Conservation (phyloP, 2,888 invertebrate species). For the Ormyrus thymus region DNA sequence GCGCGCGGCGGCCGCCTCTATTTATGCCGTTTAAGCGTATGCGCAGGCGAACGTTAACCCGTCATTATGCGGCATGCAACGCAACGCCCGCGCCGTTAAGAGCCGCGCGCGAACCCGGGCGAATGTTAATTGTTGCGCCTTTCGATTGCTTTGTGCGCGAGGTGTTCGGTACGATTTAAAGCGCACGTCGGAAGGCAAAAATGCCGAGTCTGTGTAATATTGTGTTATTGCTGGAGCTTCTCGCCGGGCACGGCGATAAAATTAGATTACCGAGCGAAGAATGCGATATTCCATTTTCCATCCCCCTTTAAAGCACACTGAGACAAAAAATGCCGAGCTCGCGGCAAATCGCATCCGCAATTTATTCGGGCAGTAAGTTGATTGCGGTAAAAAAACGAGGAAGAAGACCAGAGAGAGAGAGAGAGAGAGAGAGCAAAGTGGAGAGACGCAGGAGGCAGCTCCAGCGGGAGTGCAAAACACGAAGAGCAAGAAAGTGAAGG, state of each 20-base stretch:
- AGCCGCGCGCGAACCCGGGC: too few relatives aligned
- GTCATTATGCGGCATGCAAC: too few relatives aligned
- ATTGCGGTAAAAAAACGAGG: conserved; percentile 42
- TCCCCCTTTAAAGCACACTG: conserved; percentile 32
- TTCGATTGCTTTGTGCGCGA: too few relatives aligned
- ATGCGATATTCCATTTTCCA: conserved; percentile 51
- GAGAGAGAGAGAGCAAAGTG: conserved; percentile 3
- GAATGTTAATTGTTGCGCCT: too few relatives aligned
- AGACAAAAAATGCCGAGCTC: conserved; percentile 42
- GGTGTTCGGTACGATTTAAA: too few relatives aligned
- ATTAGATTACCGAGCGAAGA: conserved; percentile 47
- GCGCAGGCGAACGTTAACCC: too few relatives aligned
- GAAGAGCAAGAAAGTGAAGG: background rate
- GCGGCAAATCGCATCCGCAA: conserved; percentile 53
- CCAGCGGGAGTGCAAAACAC: background rate
- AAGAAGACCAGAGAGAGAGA: conserved; percentile 14
- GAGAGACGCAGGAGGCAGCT: background rate
- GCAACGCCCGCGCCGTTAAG: too few relatives aligned
- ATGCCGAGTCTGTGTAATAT: too few relatives aligned
- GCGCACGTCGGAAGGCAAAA: too few relatives aligned
- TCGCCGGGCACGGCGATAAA: conserved; percentile 10
- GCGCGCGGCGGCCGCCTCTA: too few relatives aligned
- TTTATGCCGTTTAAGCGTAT: too few relatives aligned
- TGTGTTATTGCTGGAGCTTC: too few relatives aligned
- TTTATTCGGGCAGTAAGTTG: conserved; percentile 53